Conservation (phyloP, 2,888 invertebrate genomes). For the Diadromus collaris region DNA sequence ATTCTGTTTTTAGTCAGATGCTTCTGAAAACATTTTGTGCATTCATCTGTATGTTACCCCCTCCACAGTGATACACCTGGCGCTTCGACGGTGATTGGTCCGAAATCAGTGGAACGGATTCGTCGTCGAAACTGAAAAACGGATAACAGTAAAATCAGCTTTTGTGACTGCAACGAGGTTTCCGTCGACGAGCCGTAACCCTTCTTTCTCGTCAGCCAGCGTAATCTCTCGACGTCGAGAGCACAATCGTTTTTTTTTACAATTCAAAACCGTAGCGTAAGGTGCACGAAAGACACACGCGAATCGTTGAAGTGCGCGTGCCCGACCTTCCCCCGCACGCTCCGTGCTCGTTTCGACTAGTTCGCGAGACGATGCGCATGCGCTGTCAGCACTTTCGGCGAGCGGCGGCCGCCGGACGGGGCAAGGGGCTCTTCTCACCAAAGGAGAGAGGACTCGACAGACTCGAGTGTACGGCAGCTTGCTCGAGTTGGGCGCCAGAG, state of each 20-base stretch:
- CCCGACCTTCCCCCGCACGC: slow-evolving; percentile 44
- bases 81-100: slow-evolving; percentile 7
- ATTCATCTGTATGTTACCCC: neutral
- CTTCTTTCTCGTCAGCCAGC: neutral
- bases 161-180: neutral
- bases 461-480: slow-evolving; percentile 50
- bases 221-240: neutral
- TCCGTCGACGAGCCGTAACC: neutral
- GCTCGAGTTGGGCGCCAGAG: slow-evolving; percentile 77
- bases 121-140: neutral
- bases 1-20: too few relatives aligned
- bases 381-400: neutral
- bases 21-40: too few relatives aligned
- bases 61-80: neutral
- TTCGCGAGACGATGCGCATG: slow-evolving; percentile 18
- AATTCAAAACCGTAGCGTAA: neutral
- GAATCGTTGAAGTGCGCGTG: slow-evolving; percentile 40
- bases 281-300: slow-evolving; percentile 18
- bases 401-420: slow-evolving; percentile 38
- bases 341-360: neutral
- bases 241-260: neutral
- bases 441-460: slow-evolving; percentile 54
- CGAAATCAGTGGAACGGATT: neutral
- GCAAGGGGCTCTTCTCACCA: slow-evolving; percentile 52
- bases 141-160: neutral